Percentiles rank a stretch among this genome's conserved stretches.
These are phyloP conservation scores for Ormyrus labotus DNA, from an alignment of 2,888 invertebrate species.

Conservation along the genomic window DNA sequence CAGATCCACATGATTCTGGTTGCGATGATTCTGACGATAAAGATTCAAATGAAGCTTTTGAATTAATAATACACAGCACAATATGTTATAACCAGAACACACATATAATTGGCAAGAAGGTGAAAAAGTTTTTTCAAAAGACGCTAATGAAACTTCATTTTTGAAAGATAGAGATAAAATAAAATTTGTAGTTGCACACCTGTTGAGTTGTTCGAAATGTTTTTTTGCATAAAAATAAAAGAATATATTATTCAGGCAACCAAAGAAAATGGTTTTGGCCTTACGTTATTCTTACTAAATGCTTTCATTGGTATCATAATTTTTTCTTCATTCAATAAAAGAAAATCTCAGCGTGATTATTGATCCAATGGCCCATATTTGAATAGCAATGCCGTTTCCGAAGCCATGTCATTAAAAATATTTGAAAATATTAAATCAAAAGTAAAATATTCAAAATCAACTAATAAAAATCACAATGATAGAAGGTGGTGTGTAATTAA, in stretches of 20 bases:
- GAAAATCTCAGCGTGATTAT: constrained; percentile 54
- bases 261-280: constrained; percentile 54
- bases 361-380: constrained; percentile 54
- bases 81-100: too few relatives aligned
- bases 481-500: too few relatives aligned
- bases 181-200: too few relatives aligned
- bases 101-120: too few relatives aligned
- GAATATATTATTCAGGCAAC: constrained; percentile 56
- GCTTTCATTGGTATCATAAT: constrained; percentile 53
- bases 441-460: constrained; percentile 53
- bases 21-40: too few relatives aligned
- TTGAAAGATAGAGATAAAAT: too few relatives aligned
- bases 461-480: constrained; percentile 49
- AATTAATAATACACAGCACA: too few relatives aligned
- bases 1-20: too few relatives aligned
- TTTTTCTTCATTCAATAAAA: constrained; percentile 47
- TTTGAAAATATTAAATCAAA: constrained; percentile 55
- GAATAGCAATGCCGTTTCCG: constrained; percentile 48
- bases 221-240: constrained; percentile 57
- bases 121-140: too few relatives aligned
- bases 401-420: constrained; percentile 49
- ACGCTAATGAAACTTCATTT: too few relatives aligned
- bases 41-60: too few relatives aligned
- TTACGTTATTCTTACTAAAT: constrained; percentile 41
- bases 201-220: constrained; percentile 53